Percentiles rank a stretch among this genome's conserved stretches.
phyloP scores from a whole-genome alignment of 2,888 invertebrate genomes.

The Volucella inanis region DNA sequence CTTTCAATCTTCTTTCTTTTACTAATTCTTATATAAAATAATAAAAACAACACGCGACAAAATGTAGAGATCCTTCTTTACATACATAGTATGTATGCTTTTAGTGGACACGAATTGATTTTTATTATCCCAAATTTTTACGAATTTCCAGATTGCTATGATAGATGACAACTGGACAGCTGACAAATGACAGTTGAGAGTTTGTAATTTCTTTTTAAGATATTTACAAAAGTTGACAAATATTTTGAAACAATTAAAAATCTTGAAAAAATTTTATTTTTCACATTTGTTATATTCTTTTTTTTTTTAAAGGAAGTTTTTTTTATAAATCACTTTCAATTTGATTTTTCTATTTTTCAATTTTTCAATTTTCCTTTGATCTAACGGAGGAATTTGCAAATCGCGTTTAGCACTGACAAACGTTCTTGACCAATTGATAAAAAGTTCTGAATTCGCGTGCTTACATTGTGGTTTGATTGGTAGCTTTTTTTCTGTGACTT shows the following conservation, averaged over 20 bases:
- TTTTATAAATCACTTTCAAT: background rate
- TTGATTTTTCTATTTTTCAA: conserved; percentile 30
- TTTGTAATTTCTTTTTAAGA: background rate
- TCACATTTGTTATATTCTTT: conserved; percentile 57
- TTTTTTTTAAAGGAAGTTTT: conserved; percentile 37
- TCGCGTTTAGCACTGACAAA: conserved; percentile 79
- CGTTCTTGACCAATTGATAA: conserved; percentile 83
- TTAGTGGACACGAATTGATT: background rate
- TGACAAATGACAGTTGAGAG: no score
- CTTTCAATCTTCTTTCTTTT: background rate
- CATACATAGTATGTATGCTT: conserved; percentile 6
- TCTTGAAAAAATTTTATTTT: conserved; percentile 52
- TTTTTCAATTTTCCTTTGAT: conserved; percentile 38
- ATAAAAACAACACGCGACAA: conserved; percentile 65
- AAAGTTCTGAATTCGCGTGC: conserved; percentile 78
- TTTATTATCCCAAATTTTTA: no score
- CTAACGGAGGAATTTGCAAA: conserved; percentile 68
- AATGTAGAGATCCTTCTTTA: conserved; percentile 52
- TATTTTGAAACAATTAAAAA: conserved; percentile 12
- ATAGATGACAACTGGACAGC: no score
- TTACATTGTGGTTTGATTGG: conserved; percentile 76
- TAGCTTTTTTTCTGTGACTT: conserved; percentile 62
- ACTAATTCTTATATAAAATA: conserved; percentile 41
- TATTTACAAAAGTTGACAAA: conserved; percentile 25
- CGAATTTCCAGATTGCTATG: no score